These are phyloP conservation scores for Baccha elongata DNA, from an alignment of 2,888 invertebrate genomes.

Conservation along the genomic window DNA sequence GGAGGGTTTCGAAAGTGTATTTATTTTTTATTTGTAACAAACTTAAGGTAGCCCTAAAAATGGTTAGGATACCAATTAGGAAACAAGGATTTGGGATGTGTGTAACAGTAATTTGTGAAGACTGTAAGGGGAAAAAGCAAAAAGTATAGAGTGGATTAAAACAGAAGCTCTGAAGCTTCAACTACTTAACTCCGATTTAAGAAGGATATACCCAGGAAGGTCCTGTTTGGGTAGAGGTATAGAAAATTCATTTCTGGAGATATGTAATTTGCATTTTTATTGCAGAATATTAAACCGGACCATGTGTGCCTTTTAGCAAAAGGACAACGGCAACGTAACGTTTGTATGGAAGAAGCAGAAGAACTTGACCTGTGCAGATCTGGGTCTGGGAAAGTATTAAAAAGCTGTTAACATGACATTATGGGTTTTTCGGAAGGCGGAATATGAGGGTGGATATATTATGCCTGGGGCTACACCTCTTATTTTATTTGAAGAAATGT, in stretches of 20 bases:
- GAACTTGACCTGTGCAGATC: constrained; percentile 30
- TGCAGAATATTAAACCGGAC: constrained; percentile 37
- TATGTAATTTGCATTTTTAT: constrained; percentile 71
- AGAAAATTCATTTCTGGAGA: constrained; percentile 61
- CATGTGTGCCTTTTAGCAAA: constrained; percentile 17
- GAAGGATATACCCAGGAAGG: constrained; percentile 6
- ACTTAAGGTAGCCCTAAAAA: constrained; percentile 47
- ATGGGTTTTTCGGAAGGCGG: not conserved
- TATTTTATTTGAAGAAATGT: not conserved
- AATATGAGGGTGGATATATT: not conserved
- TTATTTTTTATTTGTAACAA: constrained; percentile 28
- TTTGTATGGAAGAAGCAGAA: not conserved
- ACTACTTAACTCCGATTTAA: constrained; percentile 31
- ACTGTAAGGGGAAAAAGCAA: not conserved
- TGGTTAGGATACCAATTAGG: constrained; percentile 70
- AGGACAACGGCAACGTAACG: not conserved
- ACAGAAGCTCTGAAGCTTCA: constrained; percentile 7
- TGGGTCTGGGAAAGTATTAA: constrained; percentile 51
- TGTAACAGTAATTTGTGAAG: constrained; percentile 60
- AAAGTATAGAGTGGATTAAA: constrained; percentile 59
- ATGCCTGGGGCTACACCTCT: not conserved
- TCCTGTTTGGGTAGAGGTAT: constrained; percentile 31
- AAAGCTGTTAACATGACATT: constrained; percentile 67
- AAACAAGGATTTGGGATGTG: constrained; percentile 54
- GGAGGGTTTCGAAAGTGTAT: constrained; percentile 31